Conservation (phyloP, 2,113 vertebrate genomes). For the Sebastes fasciatus region DNA sequence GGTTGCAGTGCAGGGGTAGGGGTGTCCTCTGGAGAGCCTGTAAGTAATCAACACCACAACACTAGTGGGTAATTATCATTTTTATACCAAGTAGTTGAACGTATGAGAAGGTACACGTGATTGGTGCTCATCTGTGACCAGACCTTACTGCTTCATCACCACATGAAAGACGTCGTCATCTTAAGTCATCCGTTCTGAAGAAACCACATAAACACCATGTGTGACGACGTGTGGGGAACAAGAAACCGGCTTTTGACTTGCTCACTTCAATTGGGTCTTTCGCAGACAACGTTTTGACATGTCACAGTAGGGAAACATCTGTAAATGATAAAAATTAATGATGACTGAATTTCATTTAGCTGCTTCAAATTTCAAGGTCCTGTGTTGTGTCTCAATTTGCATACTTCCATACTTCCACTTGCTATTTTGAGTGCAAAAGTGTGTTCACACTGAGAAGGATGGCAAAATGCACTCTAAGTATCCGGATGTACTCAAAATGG, state of each 20-base stretch:
- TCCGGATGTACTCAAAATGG: no score
- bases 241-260: neutral
- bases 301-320: neutral
- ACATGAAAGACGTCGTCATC: constrained; percentile 9
- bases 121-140: constrained; percentile 45
- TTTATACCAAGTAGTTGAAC: constrained; percentile 24
- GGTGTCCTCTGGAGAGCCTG: constrained; percentile 27
- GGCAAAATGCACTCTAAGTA: no score
- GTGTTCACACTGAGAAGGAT: no score
- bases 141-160: constrained; percentile 28
- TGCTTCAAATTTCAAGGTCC: no score
- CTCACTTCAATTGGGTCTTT: neutral
- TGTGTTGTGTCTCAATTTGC: no score
- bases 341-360: neutral
- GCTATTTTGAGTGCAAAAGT: no score
- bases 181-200: neutral
- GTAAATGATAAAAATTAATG: neutral
- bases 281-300: neutral
- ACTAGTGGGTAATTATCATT: constrained; percentile 45
- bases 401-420: no score
- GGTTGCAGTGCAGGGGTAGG: neutral
- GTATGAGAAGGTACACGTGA: constrained; percentile 14
- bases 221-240: neutral
- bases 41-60: constrained; percentile 52
- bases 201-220: constrained; percentile 8